Evolutionary conservation across 2,888 invertebrate genomes (phyloP).

Genomic region (Carpatolechia fugitivella): DNA sequence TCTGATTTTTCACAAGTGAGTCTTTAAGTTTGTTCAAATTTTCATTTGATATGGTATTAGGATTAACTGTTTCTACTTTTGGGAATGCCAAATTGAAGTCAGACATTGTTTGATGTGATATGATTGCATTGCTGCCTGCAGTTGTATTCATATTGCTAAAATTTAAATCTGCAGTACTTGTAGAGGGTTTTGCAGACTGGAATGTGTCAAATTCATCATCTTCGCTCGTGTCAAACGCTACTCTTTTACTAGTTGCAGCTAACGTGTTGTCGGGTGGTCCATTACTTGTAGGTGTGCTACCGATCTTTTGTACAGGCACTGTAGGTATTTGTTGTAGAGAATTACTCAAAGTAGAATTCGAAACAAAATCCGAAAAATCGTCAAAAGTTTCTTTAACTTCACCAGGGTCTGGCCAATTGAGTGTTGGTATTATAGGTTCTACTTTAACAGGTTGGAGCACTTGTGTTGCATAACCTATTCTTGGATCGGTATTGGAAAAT

Average conservation of each 20-base stretch:
- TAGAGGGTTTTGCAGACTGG: conserved; percentile 59
- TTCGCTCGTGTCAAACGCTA: background rate
- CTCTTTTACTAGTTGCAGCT: background rate
- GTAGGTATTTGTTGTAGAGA: conserved; percentile 24
- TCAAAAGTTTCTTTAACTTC: conserved; percentile 69
- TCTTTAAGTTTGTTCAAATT: conserved; percentile 35
- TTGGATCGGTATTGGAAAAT: conserved; percentile 29
- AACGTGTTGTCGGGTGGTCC: conserved; percentile 13
- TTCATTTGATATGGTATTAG: conserved; percentile 49
- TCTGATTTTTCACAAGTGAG: conserved; percentile 31
- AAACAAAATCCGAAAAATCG: conserved; percentile 65
- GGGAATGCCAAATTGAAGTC: conserved; percentile 38
- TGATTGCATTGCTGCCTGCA: conserved; percentile 25
- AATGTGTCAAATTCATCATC: conserved; percentile 73
- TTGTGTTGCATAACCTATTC: conserved; percentile 46
- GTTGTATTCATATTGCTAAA: conserved; percentile 23
- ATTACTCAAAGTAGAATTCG: conserved; percentile 45
- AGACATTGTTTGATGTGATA: conserved; percentile 22
- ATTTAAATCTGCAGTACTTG: conserved; percentile 28
- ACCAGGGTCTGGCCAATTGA: conserved; percentile 75
- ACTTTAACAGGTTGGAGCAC: conserved; percentile 68
- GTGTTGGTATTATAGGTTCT: conserved; percentile 60
- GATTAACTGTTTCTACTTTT: conserved; percentile 38
- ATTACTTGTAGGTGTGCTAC: conserved; percentile 13
- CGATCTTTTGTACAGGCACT: conserved; percentile 12